phyloP scores from a whole-genome alignment of 2,888 invertebrate species.

The Standfussiana lucernea region DNA sequence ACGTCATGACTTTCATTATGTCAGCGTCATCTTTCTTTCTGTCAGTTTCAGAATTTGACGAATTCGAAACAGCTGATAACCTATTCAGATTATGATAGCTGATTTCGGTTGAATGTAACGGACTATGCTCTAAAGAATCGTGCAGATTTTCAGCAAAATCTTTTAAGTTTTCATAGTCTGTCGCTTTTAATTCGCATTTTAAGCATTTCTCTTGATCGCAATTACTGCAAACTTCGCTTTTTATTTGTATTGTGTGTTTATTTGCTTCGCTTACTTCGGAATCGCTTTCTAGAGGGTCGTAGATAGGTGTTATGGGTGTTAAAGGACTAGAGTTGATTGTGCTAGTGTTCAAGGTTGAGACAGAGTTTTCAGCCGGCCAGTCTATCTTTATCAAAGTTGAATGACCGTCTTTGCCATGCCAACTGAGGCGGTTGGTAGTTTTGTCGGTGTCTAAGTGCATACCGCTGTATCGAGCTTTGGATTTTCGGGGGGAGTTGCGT shows the following conservation, averaged over 20 bases:
- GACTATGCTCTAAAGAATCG: conserved; percentile 83
- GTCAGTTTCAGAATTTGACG: conserved; percentile 79
- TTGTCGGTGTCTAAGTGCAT: conserved; percentile 77
- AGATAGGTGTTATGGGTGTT: conserved; percentile 83
- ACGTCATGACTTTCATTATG: conserved; percentile 84
- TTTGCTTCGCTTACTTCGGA: conserved; percentile 84
- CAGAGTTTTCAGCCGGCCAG: conserved; percentile 84
- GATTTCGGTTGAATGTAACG: conserved; percentile 84
- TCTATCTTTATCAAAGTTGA: conserved; percentile 87
- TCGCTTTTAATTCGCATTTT: conserved; percentile 85
- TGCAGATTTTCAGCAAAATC: conserved; percentile 70
- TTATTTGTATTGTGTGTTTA: conserved; percentile 84
- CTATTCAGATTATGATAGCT: conserved; percentile 89
- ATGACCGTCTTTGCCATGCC: conserved; percentile 88
- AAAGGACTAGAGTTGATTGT: conserved; percentile 82
- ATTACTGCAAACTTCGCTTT: conserved; percentile 78
- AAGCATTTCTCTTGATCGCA: conserved; percentile 84
- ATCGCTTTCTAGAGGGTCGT: conserved; percentile 87
- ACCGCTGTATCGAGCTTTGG: conserved; percentile 84
- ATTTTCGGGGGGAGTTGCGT: conserved; percentile 85
- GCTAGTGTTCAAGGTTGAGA: conserved; percentile 80
- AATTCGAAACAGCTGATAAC: conserved; percentile 85
- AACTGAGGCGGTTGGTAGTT: conserved; percentile 79
- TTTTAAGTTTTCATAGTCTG: conserved; percentile 81
- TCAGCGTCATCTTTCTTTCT: conserved; percentile 74